Percentiles rank a stretch among this genome's conserved stretches.
Evolutionary conservation across 2,113 vertebrate genomes (phyloP).

Genomic region (Arizona elegans): DNA sequence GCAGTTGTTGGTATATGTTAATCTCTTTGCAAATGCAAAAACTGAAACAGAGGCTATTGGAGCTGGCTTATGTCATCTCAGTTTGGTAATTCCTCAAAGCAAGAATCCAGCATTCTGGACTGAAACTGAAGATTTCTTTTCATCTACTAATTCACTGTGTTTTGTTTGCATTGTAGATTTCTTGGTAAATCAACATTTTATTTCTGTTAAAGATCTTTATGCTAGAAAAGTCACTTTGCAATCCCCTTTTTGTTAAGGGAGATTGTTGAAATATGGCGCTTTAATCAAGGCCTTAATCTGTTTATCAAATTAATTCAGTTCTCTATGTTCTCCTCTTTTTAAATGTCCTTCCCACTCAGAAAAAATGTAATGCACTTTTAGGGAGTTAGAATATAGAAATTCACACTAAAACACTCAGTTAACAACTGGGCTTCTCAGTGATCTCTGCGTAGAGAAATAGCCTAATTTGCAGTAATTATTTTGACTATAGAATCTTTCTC

Average conservation of each 20-base stretch:
- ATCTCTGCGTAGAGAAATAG: not conserved
- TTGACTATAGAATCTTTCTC: not conserved
- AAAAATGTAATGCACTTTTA: not conserved
- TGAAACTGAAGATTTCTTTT: not conserved
- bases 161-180: not conserved
- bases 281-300: not conserved
- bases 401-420: not conserved
- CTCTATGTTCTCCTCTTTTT: not conserved
- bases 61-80: slow-evolving; percentile 11
- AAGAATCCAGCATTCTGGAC: not conserved
- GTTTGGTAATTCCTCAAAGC: slow-evolving; percentile 4
- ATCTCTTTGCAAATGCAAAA: slow-evolving; percentile 12
- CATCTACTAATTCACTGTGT: not conserved
- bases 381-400: not conserved
- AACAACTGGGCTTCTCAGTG: not conserved
- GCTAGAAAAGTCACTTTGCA: not conserved
- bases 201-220: not conserved
- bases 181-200: not conserved
- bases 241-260: not conserved
- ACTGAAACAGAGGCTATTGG: slow-evolving; percentile 6
- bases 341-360: not conserved
- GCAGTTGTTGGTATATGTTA: not conserved
- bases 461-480: not conserved
- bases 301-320: not conserved
- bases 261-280: not conserved